Base-by-base conservation (phyloP, 2,113 vertebrate genomes). In the Cygnus atratus region DNA sequence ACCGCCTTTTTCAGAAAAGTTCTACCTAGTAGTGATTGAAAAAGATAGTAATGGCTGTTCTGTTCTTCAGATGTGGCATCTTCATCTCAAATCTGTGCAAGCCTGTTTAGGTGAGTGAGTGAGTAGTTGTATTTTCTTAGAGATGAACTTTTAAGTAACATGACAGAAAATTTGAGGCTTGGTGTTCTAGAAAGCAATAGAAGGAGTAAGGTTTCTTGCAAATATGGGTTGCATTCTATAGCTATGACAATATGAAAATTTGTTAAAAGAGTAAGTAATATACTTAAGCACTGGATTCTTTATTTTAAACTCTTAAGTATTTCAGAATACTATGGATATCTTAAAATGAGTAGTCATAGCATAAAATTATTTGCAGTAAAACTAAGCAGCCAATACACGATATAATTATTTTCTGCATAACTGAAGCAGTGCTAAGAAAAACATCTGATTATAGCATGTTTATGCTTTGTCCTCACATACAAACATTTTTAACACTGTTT, bases 51-150 rank as follows among this genome's bases (percentile, higher is more conserved):
- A 98, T 97, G 98, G 98, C 80, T 98, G 98, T 96, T 99, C 99
- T 44, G 97, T 99, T 88, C 98, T 99, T 78, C 99, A 99, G 78
- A 99, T 99, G 99, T 99, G 99, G 99, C 99, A 99, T 91, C 98
- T 99, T 90, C 99, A 99, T 92, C 98, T 99, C 84, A 98, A 99
- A 95, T 99, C 99, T 93, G 98, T 99, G 43, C 99, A 99, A 84
- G 99, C 99, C 16, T 99, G 98, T 96, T 97, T 99, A 93, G 99
- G 99, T 99, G 93, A 97, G 99, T 98, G 44, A 65, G 99, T 99
- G 93, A 97, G 99, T 98, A 43, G 62, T 22, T 78, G 33, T 25
- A 67, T 87, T 68, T 82, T 75, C 46, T 46, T 74, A 35, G 44
- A 82, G 57, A 50, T 3, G 20, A 21, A 26, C 13, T 7, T 71